Conservation (phyloP, 2,888 invertebrate species). For the Megalurothrips usitatus region DNA sequence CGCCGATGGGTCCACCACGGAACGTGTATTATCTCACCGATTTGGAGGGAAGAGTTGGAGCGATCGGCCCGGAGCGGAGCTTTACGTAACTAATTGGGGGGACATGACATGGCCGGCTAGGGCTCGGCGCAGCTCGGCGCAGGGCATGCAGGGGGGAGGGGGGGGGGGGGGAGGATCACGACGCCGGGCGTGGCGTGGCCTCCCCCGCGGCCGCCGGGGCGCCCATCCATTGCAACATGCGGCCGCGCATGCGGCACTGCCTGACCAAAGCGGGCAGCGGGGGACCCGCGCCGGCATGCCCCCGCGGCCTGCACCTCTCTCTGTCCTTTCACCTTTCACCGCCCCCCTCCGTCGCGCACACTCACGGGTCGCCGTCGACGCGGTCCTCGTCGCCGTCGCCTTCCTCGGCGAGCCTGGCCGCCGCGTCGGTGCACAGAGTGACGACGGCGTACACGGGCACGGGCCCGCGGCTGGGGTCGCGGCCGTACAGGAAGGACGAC, state of each 20-base stretch:
- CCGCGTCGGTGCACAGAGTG: constrained; percentile 46
- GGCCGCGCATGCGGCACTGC: background rate
- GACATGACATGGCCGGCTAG: background rate
- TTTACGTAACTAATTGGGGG: constrained; percentile 14
- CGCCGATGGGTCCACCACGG: background rate
- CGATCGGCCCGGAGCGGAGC: background rate
- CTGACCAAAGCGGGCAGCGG: background rate
- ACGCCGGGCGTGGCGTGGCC: background rate
- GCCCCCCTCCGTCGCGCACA: background rate
- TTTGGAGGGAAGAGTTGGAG: background rate
- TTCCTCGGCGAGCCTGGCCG: background rate
- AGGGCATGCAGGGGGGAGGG: background rate
- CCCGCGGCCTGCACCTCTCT: too few species aligned
- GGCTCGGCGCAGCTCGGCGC: background rate
- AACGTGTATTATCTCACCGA: constrained; percentile 15
- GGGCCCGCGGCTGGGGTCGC: constrained; percentile 51
- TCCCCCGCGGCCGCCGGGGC: background rate
- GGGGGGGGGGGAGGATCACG: background rate
- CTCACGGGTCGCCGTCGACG: background rate
- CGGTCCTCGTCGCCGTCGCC: background rate
- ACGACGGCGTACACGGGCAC: constrained; percentile 60
- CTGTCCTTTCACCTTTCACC: background rate
- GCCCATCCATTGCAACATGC: background rate
- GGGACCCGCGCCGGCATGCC: too few species aligned
- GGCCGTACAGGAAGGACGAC: constrained; percentile 57